Conservation (phyloP, 2,888 invertebrate species). For the Patella pellucida region DNA sequence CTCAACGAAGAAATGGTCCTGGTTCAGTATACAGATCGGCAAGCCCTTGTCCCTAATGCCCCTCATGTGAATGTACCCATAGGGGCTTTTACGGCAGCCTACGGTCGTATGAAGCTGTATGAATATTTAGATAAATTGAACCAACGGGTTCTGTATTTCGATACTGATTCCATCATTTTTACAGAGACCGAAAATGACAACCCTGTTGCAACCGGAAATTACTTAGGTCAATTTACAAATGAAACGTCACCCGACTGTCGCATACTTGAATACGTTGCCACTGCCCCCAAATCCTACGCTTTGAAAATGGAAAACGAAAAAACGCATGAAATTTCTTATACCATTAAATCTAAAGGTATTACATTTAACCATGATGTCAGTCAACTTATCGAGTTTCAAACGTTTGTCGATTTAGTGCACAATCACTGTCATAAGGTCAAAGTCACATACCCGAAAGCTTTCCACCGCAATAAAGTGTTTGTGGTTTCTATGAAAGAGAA, state of each 20-base stretch:
- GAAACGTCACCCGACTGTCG: constrained; percentile 44
- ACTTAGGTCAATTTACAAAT: constrained; percentile 30
- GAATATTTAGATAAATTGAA: constrained; percentile 56
- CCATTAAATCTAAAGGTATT: constrained; percentile 31
- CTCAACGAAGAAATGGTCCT: background rate
- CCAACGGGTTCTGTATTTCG: constrained; percentile 62
- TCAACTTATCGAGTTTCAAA: too few species aligned
- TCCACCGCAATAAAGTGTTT: too few species aligned
- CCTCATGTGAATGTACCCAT: constrained; percentile 34
- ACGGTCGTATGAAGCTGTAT: constrained; percentile 63
- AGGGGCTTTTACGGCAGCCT: constrained; percentile 66
- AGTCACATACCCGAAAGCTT: too few species aligned
- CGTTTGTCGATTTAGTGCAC: too few species aligned
- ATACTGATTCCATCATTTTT: constrained; percentile 68
- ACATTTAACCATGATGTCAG: constrained; percentile 11
- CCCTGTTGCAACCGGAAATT: constrained; percentile 27
- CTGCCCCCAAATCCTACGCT: constrained; percentile 32
- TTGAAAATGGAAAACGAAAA: constrained; percentile 24
- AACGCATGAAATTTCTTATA: background rate
- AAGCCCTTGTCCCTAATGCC: background rate
- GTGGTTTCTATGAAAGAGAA: background rate
- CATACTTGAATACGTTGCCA: constrained; percentile 42
- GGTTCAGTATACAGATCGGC: background rate
- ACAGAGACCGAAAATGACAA: constrained; percentile 21
- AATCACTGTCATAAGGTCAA: too few species aligned